Evolutionary conservation across 1,140 invertebrate genomes (phyloP).

Genomic region (Uloborus diversus): DNA sequence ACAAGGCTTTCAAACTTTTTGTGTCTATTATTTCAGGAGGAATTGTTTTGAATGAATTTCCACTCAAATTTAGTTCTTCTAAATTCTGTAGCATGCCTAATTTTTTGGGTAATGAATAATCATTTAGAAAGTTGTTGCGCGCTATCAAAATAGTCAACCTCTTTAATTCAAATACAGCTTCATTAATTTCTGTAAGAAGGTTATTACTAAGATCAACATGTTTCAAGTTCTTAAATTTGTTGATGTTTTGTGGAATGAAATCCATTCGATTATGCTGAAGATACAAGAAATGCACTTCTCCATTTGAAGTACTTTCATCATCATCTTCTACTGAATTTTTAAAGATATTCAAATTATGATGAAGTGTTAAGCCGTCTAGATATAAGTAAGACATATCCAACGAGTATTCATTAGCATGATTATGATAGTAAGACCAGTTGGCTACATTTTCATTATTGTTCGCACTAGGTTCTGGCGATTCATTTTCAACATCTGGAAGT

Average conservation of each 20-base stretch:
- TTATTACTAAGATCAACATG: slow-evolving; percentile 89
- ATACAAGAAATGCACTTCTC: slow-evolving; percentile 4
- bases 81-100: slow-evolving; percentile 72
- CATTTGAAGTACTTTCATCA: background rate
- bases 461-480: background rate
- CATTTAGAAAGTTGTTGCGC: slow-evolving; percentile 86
- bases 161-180: slow-evolving; percentile 75
- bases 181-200: slow-evolving; percentile 77
- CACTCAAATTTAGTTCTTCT: slow-evolving; percentile 89
- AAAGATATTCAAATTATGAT: slow-evolving; percentile 26
- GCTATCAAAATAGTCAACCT: slow-evolving; percentile 81
- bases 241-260: slow-evolving; percentile 63
- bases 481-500: background rate
- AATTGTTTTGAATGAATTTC: slow-evolving; percentile 84
- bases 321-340: slow-evolving; percentile 1
- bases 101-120: slow-evolving; percentile 85
- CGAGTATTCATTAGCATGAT: background rate
- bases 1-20: slow-evolving; percentile 79
- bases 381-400: slow-evolving; percentile 48
- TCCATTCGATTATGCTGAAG: slow-evolving; percentile 63
- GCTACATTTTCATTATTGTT: slow-evolving; percentile 16
- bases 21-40: slow-evolving; percentile 88
- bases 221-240: slow-evolving; percentile 67
- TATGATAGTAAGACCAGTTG: slow-evolving; percentile 33
- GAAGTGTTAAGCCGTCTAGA: slow-evolving; percentile 31